Evolutionary conservation across 2,888 invertebrate genomes (phyloP).

Genomic region (Amphipoea lucens): DNA sequence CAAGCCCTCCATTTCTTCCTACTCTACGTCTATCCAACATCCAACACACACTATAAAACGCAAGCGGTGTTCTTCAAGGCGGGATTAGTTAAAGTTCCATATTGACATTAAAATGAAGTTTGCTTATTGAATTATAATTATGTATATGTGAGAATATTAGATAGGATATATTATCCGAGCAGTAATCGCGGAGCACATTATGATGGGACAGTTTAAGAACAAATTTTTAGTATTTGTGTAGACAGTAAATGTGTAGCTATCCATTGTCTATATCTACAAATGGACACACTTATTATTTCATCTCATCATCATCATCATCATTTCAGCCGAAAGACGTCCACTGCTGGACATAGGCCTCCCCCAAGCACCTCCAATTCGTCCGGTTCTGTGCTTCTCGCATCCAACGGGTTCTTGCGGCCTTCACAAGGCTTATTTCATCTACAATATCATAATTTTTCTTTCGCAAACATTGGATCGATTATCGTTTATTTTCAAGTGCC

Average conservation of each 20-base stretch:
- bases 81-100: constrained; percentile 54
- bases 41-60: constrained; percentile 68
- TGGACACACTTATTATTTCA: neutral
- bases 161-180: neutral
- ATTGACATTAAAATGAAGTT: constrained; percentile 53
- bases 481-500: neutral
- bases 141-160: neutral
- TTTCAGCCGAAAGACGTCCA: no score
- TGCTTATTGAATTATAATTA: constrained; percentile 38
- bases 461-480: neutral
- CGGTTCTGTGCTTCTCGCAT: no score
- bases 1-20: constrained; percentile 5
- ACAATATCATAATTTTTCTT: neutral
- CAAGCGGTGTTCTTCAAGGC: constrained; percentile 67
- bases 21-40: constrained; percentile 7
- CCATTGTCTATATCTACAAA: neutral
- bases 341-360: no score
- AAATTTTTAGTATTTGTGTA: neutral
- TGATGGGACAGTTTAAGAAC: neutral
- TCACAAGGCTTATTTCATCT: neutral
- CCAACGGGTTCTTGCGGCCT: no score
- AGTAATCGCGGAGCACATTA: neutral
- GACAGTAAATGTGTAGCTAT: neutral
- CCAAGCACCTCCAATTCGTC: no score
- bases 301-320: no score